Base-by-base conservation (phyloP, 92 coral and sea anemone genomes). In the Virgularia gustaviana region DNA sequence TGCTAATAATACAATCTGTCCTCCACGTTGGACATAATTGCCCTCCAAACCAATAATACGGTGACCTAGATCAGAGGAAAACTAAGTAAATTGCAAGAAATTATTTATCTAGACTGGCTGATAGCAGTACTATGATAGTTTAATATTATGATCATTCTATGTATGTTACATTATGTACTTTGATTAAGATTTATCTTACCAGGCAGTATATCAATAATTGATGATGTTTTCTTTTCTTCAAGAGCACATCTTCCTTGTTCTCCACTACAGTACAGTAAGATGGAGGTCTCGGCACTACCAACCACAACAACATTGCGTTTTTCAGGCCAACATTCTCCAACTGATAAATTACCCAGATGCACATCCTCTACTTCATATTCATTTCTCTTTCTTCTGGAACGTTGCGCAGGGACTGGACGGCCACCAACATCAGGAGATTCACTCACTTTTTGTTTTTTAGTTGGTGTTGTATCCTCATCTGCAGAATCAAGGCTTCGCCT, bases 251-350 rank as follows among this genome's bases (percentile, higher is more conserved):
- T 83, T 34, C 83, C 86, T 18, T 65, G 66, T 19, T 62, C 78
- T 42, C 79, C 79, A 56, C 73, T 82, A 41, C 88, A 86, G 39
- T 83, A 70, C 70, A 88, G 66, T 30, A 88, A 77, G 70, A 89
- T 87, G 22, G 98, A 92, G 4, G 87, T 79, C 61, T 87, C 85
- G 13, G 57, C 58, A 67, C 90, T 80, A 19, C 98, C 98, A 55
- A 92, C 86, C 20, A 92, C 62, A 0, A 79, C 98, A 7, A 92
- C 78, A 42, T 89, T 92, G 31, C 85, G 79, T 66, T 76, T 85
- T 72, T 92, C 98, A 67, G 90, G 85, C 98, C 98, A 92, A 16
- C 79, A 55, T 73, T 92, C 98, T 18, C 88, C 98, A 49, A 92
- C 96, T 55, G 87, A 58, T 24, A 90, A 35, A 47, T 84, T 74